These are phyloP conservation scores for Ophioninae sp. DNA, from an alignment of 2,888 invertebrate genomes.

Conservation along the genomic window DNA sequence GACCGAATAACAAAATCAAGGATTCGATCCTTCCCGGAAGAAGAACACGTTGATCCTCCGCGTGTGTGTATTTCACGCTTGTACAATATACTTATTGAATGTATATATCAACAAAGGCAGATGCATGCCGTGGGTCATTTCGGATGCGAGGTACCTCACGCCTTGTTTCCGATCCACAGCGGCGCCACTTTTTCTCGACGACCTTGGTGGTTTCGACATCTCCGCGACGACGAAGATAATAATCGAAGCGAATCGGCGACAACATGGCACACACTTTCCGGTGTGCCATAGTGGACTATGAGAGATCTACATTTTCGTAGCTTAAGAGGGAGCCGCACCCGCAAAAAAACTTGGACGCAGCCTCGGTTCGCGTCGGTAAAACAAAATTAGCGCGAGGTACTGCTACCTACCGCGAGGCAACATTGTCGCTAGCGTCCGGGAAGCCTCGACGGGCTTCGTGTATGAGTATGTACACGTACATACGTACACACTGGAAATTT, in stretches of 20 bases:
- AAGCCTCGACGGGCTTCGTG: too few species aligned
- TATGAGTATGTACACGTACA: too few species aligned
- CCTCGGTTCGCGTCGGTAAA: too few species aligned
- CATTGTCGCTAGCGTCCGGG: too few species aligned
- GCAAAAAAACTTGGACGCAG: too few species aligned
- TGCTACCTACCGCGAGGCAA: too few species aligned
- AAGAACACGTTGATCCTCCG: conserved; percentile 16
- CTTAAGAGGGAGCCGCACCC: too few species aligned
- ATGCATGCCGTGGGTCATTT: conserved; percentile 36
- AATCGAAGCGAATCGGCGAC: conserved; percentile 24
- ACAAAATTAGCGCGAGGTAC: too few species aligned
- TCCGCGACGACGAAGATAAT: background rate
- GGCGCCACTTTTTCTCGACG: conserved; percentile 41
- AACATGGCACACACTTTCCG: conserved; percentile 1
- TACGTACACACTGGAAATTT: too few species aligned
- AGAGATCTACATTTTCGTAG: too few species aligned
- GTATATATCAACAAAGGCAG: conserved; percentile 54
- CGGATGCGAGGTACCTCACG: conserved; percentile 55
- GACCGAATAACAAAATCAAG: conserved; percentile 52
- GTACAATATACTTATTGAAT: conserved; percentile 24
- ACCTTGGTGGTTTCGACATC: conserved; percentile 54
- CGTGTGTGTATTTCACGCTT: conserved; percentile 12
- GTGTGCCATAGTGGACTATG: conserved; percentile 15
- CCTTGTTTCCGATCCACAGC: conserved; percentile 23
- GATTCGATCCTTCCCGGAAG: conserved; percentile 45